Evolutionary conservation across 1,140 invertebrate species (phyloP).

Genomic region (Drosophila triauraria): DNA sequence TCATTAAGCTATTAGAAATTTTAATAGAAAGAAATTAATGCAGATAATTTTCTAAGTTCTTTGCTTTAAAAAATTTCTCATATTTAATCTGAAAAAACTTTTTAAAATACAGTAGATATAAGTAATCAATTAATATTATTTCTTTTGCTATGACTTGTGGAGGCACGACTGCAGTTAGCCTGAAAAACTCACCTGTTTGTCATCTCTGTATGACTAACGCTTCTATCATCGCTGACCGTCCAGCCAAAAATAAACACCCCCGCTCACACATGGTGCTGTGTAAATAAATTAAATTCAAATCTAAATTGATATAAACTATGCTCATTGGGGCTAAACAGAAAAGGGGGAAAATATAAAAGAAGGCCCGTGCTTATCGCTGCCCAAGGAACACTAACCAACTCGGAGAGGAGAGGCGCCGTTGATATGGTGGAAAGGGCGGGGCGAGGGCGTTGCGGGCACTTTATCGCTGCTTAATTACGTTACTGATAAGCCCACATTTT

Average conservation of each 20-base stretch:
- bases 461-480: constrained; percentile 81
- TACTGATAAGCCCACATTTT: constrained; percentile 76
- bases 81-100: no score
- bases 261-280: constrained; percentile 55
- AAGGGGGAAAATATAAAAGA: constrained; percentile 32
- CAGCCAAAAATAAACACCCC: constrained; percentile 61
- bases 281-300: constrained; percentile 84
- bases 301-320: constrained; percentile 76
- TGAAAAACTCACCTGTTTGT: constrained; percentile 24
- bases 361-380: constrained; percentile 61
- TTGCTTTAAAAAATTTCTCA: no score
- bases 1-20: not conserved
- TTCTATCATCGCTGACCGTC: constrained; percentile 56
- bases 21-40: no score
- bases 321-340: constrained; percentile 41
- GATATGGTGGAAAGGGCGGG: constrained; percentile 17
- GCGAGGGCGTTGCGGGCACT: constrained; percentile 54
- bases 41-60: no score
- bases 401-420: constrained; percentile 37
- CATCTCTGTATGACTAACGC: constrained; percentile 56
- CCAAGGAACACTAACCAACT: constrained; percentile 10
- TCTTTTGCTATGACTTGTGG: no score
- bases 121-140: not conserved
- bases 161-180: not conserved
- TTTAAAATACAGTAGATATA: not conserved